phyloP scores from a whole-genome alignment of 2,113 vertebrate species.

The Garra rufa region DNA sequence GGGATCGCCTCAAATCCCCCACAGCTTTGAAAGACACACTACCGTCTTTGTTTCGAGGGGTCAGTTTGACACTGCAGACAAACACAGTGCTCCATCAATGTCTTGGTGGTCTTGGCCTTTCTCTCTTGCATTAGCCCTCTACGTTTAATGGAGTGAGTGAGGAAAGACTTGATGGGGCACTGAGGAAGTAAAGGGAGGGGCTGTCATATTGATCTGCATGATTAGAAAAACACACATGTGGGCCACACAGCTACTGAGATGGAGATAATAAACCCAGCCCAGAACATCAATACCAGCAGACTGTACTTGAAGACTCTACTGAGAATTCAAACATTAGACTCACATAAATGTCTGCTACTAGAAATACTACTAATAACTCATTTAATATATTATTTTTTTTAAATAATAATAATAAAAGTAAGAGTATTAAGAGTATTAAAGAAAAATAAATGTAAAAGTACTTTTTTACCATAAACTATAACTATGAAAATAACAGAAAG shows the following conservation, averaged over 20 bases:
- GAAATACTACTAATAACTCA: neutral
- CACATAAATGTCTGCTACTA: neutral
- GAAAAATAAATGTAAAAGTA: neutral
- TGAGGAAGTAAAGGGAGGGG: neutral
- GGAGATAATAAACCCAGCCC: slow-evolving; percentile 75
- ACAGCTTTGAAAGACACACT: slow-evolving; percentile 61
- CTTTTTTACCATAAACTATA: neutral
- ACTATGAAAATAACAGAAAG: neutral
- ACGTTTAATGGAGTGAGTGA: slow-evolving; percentile 29
- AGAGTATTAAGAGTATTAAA: too few species aligned
- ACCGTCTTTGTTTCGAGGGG: slow-evolving; percentile 46
- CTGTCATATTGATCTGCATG: slow-evolving; percentile 37
- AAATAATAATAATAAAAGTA: too few species aligned
- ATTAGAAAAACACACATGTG: slow-evolving; percentile 39
- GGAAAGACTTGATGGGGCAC: neutral
- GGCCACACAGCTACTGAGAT: slow-evolving; percentile 53
- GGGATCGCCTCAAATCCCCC: slow-evolving; percentile 67
- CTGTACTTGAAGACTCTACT: neutral
- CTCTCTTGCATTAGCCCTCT: slow-evolving; percentile 33
- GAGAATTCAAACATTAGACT: neutral
- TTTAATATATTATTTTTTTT: neutral
- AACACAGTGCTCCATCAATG: slow-evolving; percentile 50
- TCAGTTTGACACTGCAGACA: slow-evolving; percentile 44
- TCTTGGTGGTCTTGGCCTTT: slow-evolving; percentile 53
- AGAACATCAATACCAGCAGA: slow-evolving; percentile 61